A percentile compares a stretch with the other conserved stretches of the same genome.
phyloP scores from a whole-genome alignment of 2,888 invertebrate species.

The Polyploca ridens region DNA sequence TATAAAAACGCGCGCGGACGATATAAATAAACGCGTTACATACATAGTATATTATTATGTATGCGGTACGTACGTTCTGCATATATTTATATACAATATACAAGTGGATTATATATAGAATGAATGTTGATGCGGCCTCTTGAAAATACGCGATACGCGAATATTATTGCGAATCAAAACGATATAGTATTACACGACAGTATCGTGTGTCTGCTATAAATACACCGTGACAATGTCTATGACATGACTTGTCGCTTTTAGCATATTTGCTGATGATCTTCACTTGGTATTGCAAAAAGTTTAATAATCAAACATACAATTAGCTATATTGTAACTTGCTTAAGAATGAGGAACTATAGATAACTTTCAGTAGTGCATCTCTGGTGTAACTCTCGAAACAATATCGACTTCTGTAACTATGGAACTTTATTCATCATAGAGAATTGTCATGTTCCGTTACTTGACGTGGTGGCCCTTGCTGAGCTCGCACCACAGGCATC shows the following conservation, averaged over 20 bases:
- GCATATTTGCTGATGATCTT: neutral
- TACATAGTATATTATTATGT: conserved; percentile 22
- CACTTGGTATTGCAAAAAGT: neutral
- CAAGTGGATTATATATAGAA: conserved; percentile 62
- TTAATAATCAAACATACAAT: no score
- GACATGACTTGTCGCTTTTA: neutral
- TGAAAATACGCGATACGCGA: conserved; percentile 22
- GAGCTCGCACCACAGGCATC: no score
- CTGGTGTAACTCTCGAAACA: no score
- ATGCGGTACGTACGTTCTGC: conserved; percentile 43
- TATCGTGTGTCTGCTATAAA: neutral
- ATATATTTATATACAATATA: conserved; percentile 63
- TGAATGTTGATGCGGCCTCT: conserved; percentile 61
- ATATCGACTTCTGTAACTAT: no score
- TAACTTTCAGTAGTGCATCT: no score
- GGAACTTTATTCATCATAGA: neutral
- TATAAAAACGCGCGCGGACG: conserved; percentile 49
- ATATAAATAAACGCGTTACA: conserved; percentile 16
- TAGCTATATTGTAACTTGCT: no score
- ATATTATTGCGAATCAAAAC: conserved; percentile 12
- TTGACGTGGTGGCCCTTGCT: no score
- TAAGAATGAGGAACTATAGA: no score
- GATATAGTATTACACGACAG: conserved; percentile 2
- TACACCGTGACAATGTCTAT: neutral
- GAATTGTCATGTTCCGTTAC: neutral